Evolutionary conservation across 2,888 invertebrate species (phyloP).

Genomic region (Alitta virens): DNA sequence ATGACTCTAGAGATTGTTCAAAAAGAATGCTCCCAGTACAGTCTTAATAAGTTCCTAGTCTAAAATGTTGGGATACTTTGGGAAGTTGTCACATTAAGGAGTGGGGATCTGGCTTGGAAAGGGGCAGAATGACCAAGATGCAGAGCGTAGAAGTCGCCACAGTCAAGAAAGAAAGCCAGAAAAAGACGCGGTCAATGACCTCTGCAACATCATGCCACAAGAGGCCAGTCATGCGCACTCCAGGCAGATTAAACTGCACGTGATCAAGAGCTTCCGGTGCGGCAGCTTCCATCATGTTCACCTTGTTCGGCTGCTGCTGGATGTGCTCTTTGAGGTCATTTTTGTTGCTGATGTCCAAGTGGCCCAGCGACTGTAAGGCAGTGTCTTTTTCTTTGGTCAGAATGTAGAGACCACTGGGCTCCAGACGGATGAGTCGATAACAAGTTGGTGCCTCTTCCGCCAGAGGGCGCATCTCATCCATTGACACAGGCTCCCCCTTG

Average conservation of each 20-base stretch:
- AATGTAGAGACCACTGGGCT: slow-evolving; percentile 17
- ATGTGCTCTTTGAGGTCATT: slow-evolving; percentile 17
- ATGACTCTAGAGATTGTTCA: no score
- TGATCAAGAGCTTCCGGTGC: slow-evolving; percentile 1
- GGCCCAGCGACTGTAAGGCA: neutral
- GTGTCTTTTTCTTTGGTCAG: slow-evolving; percentile 13
- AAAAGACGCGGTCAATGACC: slow-evolving; percentile 18
- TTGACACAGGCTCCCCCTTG: neutral
- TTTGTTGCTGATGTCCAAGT: no score
- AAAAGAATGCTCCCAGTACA: no score
- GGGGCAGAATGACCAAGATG: slow-evolving; percentile 17
- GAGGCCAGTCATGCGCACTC: neutral
- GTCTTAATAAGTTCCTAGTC: no score
- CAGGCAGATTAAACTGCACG: neutral
- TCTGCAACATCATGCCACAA: slow-evolving; percentile 22
- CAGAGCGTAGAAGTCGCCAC: slow-evolving; percentile 15
- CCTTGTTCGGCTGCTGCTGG: slow-evolving; percentile 14
- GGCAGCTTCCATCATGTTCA: slow-evolving; percentile 12
- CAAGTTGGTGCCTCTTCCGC: slow-evolving; percentile 6
- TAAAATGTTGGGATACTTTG: no score
- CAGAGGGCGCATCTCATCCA: slow-evolving; percentile 6
- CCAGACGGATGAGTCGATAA: slow-evolving; percentile 18
- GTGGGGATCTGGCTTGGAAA: slow-evolving; percentile 19
- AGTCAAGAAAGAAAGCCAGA: slow-evolving; percentile 19
- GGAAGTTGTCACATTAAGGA: slow-evolving; percentile 1